Evolutionary conservation across 35 echinoderm and acorn worm species (phyloP), one percentile per base, ranked within the genome.

Genomic region (Heliocidaris tuberculata): DNA sequence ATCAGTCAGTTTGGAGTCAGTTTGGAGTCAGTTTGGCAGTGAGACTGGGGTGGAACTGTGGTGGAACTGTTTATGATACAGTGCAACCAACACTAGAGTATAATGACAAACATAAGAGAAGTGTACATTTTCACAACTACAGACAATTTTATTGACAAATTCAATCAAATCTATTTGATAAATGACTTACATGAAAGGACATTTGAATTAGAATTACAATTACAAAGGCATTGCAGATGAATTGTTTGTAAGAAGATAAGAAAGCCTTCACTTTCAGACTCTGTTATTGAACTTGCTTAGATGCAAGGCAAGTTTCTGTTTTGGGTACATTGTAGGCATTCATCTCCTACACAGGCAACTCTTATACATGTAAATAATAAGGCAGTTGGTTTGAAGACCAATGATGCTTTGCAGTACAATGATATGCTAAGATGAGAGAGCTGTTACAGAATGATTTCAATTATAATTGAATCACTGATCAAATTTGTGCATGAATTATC

Each of bases 161-260:
- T 78, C 65, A 78, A 78, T 78, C 65, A 78, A 78, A 78, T 19
- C 59, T 60, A 60, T 60, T 60, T 78, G 65, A 78, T 78, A 78
- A 78, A 78, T 78, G 65, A 78, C 27, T 78, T 78, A 27, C 17
- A 24, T 78, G 65, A 78, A 19, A 78, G 65, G 27, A 78, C 52
- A 78, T 78, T 4, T 27, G 7, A 27, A 78, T 78, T 8, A n/a
- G 27, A 27, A 70, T 17, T 19, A 78, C 27, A 24, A 78, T 78
- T 78, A 6, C 19, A 78, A 78, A 27, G 50, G 12, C 50, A 52
- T 52, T 52, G 50, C 1, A 52, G 50, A 52, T 52, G 52, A 78
- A 78, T 78, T 27, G 65, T 78, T 6, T 78, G 60, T 24, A 70
- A 70, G 60, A 70, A 70, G 17, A 70, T 70, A 70, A 70, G 60